Percentiles rank a stretch among this genome's conserved stretches.
Conservation (phyloP, 30 jellyfish, hydroid and myxozoan species). For the Rhopilema esculentum region DNA sequence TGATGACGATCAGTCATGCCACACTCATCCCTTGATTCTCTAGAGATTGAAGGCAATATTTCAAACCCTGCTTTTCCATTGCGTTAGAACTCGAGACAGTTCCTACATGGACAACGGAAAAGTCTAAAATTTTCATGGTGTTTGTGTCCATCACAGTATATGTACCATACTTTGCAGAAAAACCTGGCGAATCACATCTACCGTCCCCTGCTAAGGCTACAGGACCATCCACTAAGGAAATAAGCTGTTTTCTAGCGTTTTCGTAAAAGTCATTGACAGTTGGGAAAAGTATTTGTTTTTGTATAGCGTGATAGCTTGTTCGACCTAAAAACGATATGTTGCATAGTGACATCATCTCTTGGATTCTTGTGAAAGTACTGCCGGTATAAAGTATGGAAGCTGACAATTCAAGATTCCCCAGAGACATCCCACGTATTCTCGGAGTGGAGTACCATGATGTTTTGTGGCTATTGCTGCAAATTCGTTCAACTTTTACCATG, state of each 20-base stretch:
- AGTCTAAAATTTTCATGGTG: conserved; percentile 15
- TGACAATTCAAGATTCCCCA: conserved; percentile 23
- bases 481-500: background rate
- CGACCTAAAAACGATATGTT: conserved; percentile 22
- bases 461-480: conserved; percentile 16
- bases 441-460: conserved; percentile 34
- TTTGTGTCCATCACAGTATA: conserved; percentile 57
- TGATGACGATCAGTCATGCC: conserved; percentile 45
- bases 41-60: conserved; percentile 9
- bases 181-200: conserved; percentile 47
- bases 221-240: conserved; percentile 10
- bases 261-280: conserved; percentile 9
- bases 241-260: background rate
- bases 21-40: conserved; percentile 18
- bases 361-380: conserved; percentile 27
- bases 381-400: conserved; percentile 46
- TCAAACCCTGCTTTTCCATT: conserved; percentile 59
- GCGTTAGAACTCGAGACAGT: conserved; percentile 23
- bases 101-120: conserved; percentile 31
- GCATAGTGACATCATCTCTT: conserved; percentile 25
- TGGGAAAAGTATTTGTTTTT: conserved; percentile 18
- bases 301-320: conserved; percentile 22
- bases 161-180: conserved; percentile 50
- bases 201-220: conserved; percentile 57
- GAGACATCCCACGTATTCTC: conserved; percentile 1